phyloP scores from a whole-genome alignment of 2,797 vertebrate genomes.

The Rhinatrema bivittatum region DNA sequence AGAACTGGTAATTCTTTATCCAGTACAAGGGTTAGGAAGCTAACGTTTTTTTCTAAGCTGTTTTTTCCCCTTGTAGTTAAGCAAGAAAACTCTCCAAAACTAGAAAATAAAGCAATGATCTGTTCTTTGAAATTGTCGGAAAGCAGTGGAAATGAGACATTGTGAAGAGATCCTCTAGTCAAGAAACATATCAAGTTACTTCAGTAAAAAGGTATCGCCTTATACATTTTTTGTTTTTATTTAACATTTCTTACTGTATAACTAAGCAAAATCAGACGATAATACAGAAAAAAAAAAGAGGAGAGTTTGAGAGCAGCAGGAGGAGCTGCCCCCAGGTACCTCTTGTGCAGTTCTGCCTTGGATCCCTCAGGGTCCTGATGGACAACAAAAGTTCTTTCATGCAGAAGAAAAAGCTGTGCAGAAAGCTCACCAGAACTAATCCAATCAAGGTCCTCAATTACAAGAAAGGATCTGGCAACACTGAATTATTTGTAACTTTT shows the following conservation, averaged over 20 bases:
- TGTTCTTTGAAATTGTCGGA: no score
- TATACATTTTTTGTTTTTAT: no score
- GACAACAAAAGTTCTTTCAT: constrained; percentile 44
- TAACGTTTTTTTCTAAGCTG: no score
- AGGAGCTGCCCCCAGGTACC: constrained; percentile 28
- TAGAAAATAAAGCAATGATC: no score
- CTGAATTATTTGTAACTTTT: constrained; percentile 22
- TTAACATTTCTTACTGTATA: no score
- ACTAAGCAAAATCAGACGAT: neutral
- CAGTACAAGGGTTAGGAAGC: no score
- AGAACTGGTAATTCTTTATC: no score
- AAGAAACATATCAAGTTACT: no score
- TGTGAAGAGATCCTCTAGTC: constrained; percentile 15
- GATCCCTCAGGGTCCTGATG: neutral
- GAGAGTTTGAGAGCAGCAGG: neutral
- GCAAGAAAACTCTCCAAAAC: no score
- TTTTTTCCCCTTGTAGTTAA: no score
- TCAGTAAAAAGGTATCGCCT: no score
- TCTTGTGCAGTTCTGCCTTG: constrained; percentile 16
- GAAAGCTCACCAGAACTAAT: constrained; percentile 46
- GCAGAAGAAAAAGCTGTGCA: constrained; percentile 23
- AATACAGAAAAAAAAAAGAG: constrained; percentile 6
- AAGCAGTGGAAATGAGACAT: neutral
- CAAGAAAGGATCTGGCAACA: constrained; percentile 38
- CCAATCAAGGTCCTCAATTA: constrained; percentile 34